Evolutionary conservation across 2,797 vertebrate genomes (phyloP).

Genomic region (Oreortyx pictus): DNA sequence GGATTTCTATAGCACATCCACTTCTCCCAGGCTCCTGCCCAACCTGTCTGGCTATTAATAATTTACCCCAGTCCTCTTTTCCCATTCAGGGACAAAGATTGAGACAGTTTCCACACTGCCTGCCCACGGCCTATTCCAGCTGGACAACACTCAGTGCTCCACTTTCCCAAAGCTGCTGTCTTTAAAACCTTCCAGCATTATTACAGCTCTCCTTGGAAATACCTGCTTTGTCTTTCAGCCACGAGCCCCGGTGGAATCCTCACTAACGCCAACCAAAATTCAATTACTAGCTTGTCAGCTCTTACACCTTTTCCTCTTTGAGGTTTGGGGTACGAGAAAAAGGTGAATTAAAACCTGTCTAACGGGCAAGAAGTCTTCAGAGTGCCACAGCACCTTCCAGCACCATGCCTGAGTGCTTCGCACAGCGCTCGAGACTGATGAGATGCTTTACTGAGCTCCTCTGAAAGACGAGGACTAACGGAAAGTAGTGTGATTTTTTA

Average conservation of each 20-base stretch:
- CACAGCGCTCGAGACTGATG: accelerated
- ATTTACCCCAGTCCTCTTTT: accelerated
- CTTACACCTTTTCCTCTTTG: accelerated
- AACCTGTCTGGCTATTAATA: accelerated
- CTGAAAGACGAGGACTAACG: neutral
- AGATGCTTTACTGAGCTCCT: neutral
- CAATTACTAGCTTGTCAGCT: conserved; percentile 38
- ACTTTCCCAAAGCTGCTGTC: neutral
- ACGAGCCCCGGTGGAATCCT: neutral
- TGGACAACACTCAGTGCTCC: accelerated
- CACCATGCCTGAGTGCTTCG: accelerated
- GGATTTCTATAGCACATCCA: accelerated
- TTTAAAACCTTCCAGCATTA: neutral
- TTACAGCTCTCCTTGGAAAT: accelerated
- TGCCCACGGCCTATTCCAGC: accelerated
- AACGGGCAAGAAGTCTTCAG: neutral
- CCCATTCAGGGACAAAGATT: accelerated
- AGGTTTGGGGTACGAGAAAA: neutral
- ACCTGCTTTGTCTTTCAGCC: neutral
- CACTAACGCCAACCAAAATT: neutral
- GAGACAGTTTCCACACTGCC: accelerated
- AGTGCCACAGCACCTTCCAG: neutral
- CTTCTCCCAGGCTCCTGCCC: neutral
- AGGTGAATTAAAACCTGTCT: neutral
- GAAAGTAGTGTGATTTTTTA: accelerated